These are phyloP conservation scores for Halcyon smyrnensis DNA, from an alignment of 2,797 vertebrate species.

Conservation along the genomic window DNA sequence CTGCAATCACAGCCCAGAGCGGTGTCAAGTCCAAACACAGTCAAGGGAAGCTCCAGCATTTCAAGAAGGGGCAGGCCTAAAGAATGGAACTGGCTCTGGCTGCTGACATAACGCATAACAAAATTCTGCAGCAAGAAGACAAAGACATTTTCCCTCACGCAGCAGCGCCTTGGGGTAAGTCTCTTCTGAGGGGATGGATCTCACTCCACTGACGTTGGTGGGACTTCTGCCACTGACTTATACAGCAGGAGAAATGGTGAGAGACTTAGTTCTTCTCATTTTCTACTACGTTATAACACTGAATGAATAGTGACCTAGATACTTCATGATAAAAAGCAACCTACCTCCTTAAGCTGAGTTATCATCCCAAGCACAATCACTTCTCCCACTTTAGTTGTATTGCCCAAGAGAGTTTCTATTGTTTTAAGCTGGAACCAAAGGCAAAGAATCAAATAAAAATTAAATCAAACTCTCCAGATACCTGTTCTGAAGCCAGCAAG, in stretches of 20 bases:
- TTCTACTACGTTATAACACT: not conserved
- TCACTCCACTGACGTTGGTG: not conserved
- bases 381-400: conserved; percentile 88
- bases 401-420: conserved; percentile 91
- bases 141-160: not conserved
- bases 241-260: not conserved
- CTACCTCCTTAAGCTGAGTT: conserved; percentile 96
- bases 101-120: not conserved
- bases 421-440: conserved; percentile 88
- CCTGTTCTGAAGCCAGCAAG: not conserved
- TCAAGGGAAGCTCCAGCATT: not conserved
- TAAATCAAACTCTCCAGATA: not conserved
- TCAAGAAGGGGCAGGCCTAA: not conserved
- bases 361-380: conserved; percentile 98
- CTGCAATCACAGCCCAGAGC: not conserved
- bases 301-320: not conserved
- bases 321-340: not conserved
- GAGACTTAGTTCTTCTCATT: not conserved
- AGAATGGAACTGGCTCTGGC: not conserved
- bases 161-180: not conserved
- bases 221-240: not conserved
- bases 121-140: not conserved
- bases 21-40: not conserved
- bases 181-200: not conserved
- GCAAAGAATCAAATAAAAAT: not conserved